These are phyloP conservation scores for Labrus mixtus DNA, from an alignment of 2,113 vertebrate species.

Conservation along the genomic window DNA sequence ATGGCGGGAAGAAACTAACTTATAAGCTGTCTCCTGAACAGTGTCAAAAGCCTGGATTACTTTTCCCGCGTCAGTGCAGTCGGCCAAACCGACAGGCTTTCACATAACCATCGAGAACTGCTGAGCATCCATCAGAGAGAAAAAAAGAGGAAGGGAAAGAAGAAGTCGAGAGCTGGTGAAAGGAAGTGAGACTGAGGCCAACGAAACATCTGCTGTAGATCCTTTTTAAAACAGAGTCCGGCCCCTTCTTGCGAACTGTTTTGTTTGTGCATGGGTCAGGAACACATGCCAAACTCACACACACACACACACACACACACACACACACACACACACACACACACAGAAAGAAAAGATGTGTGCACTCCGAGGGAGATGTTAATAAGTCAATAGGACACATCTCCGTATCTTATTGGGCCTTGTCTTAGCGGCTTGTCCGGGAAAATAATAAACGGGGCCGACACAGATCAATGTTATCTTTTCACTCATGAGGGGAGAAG, in stretches of 20 bases:
- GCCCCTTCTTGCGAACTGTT: slow-evolving; percentile 54
- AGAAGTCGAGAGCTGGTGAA: slow-evolving; percentile 76
- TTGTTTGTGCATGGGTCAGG: slow-evolving; percentile 70
- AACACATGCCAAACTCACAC: slow-evolving; percentile 57
- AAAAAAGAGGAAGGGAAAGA: slow-evolving; percentile 84
- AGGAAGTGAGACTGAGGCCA: slow-evolving; percentile 83
- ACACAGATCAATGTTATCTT: slow-evolving; percentile 84
- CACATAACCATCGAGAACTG: slow-evolving; percentile 63
- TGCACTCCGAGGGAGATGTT: slow-evolving; percentile 64
- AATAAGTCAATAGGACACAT: slow-evolving; percentile 77
- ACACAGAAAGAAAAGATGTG: slow-evolving; percentile 54
- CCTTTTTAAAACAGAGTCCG: slow-evolving; percentile 65
- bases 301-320: slow-evolving; percentile 51
- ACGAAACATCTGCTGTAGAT: slow-evolving; percentile 81
- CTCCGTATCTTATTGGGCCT: slow-evolving; percentile 79
- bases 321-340: slow-evolving; percentile 46
- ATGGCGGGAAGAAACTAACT: slow-evolving; percentile 42
- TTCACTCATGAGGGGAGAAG: slow-evolving; percentile 74
- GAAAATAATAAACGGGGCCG: slow-evolving; percentile 78
- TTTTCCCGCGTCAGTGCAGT: slow-evolving; percentile 39
- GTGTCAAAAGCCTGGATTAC: slow-evolving; percentile 50
- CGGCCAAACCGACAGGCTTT: slow-evolving; percentile 41
- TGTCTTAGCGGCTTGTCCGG: slow-evolving; percentile 50
- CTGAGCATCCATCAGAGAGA: slow-evolving; percentile 57
- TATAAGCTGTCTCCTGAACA: slow-evolving; percentile 41